These are phyloP conservation scores for Hylaeus volcanicus DNA, from an alignment of 1,140 invertebrate genomes.

Conservation along the genomic window DNA sequence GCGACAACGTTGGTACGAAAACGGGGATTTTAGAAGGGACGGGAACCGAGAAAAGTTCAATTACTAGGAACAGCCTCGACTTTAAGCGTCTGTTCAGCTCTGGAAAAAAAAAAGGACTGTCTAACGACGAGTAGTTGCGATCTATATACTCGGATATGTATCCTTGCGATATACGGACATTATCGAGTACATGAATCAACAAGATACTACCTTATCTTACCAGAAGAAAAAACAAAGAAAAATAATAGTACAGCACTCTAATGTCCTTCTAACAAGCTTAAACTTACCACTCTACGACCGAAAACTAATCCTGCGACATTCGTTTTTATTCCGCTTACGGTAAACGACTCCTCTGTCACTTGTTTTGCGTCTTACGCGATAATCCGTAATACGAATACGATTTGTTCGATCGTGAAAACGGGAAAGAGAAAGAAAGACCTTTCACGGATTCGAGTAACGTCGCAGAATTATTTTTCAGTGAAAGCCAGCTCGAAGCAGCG, in stretches of 20 bases:
- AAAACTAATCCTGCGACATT: slow-evolving; percentile 17
- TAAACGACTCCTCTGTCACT: too few species aligned
- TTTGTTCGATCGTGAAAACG: too few species aligned
- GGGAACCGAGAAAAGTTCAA: slow-evolving; percentile 2
- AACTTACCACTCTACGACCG: slow-evolving; percentile 72
- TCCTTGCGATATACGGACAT: slow-evolving; percentile 29
- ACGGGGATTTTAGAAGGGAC: background rate
- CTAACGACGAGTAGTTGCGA: slow-evolving; percentile 36
- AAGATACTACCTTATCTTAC: slow-evolving; percentile 46
- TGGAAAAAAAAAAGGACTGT: slow-evolving; percentile 43
- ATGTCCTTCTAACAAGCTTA: slow-evolving; percentile 76
- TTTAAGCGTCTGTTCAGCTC: slow-evolving; percentile 49
- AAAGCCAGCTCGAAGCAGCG: background rate
- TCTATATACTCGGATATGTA: slow-evolving; percentile 40
- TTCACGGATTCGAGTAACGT: background rate
- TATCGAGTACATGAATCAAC: slow-evolving; percentile 36
- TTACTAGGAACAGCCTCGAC: slow-evolving; percentile 30
- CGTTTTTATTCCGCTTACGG: too few species aligned
- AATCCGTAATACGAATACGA: too few species aligned
- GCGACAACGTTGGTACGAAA: too few species aligned
- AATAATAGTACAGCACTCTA: slow-evolving; percentile 71
- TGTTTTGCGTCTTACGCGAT: too few species aligned
- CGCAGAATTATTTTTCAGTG: background rate
- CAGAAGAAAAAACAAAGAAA: slow-evolving; percentile 2
- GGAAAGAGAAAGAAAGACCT: too few species aligned